Base-by-base conservation (phyloP, 2,113 vertebrate species). In the Ursus arctos region DNA sequence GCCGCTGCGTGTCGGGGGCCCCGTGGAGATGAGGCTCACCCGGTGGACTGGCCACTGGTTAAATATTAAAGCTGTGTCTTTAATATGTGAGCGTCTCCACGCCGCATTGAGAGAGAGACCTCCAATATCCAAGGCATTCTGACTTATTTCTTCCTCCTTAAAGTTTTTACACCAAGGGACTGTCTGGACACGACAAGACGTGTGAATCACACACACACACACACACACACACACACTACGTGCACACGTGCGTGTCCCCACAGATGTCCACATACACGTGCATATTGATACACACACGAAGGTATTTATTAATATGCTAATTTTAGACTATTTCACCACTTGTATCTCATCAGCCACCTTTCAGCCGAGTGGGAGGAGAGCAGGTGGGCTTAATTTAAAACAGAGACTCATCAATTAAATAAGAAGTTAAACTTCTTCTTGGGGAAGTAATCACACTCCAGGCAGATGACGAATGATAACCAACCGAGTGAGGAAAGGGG, bases 11-110 rank as follows among this genome's bases (percentile, higher is more conserved):
- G 98, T 98, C 97, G 88, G 40, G 88, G 61, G 98, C 97, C 97
- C 96, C 67, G 97, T 98, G 98, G 98, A 98, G 98, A 99, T 98
- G 98, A 99, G 97, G 97, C 63, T 95, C 98, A 96, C 97, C 98
- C 98, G 0, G 79, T 77, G 95, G 98, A 98, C 96, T 93, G 98
- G 97, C 98, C 96, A 89, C 98, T 96, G 98, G 98, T 98, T 98
- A 99, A 98, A 99, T 98, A 98, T 98, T 98, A 98, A 98, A 98
- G 98, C 98, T 92, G 95, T 97, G 97, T 97, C 98, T 98, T 98
- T 98, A 98, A 98, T 98, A 98, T 99, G 99, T 98, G 98, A 97
- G 98, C 97, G 98, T 91, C 94, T 81, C 43, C 92, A 71, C 72
- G 98, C 92, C 95, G 86, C 97, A 95, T 97, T 89, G 85, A 96